A percentile compares a stretch with the other conserved stretches of the same genome.
phyloP scores from a whole-genome alignment of 2,888 invertebrate species.

The Deilephila porcellus region DNA sequence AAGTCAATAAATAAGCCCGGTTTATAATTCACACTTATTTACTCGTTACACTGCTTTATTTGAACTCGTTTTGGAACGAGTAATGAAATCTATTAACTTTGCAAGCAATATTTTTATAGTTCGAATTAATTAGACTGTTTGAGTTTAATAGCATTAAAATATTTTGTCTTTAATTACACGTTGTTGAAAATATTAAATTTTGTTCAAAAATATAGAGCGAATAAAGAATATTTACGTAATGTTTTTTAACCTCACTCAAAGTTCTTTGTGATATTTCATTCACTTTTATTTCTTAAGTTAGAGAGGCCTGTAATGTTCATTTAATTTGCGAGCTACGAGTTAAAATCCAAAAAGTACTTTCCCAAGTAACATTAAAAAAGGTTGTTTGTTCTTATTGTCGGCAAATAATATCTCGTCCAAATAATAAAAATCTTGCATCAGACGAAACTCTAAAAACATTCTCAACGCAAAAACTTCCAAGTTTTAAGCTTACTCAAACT shows the following conservation, averaged over 20 bases:
- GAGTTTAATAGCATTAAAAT: too few species aligned
- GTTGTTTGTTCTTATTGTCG: slow-evolving; percentile 53
- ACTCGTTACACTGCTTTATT: slow-evolving; percentile 8
- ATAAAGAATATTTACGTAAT: not conserved
- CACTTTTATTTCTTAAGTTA: slow-evolving; percentile 2
- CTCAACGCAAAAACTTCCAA: slow-evolving; percentile 64
- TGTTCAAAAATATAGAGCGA: not conserved
- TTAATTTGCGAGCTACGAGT: not conserved
- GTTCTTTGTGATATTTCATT: not conserved
- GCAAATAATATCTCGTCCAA: slow-evolving; percentile 52
- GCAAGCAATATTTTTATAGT: too few species aligned
- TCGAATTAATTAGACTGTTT: too few species aligned
- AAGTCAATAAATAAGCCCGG: slow-evolving; percentile 44
- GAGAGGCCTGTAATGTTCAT: not conserved
- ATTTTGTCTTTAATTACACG: too few species aligned
- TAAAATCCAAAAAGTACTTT: slow-evolving; percentile 1
- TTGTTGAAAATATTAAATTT: too few species aligned
- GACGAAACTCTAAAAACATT: slow-evolving; percentile 55
- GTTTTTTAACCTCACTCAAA: not conserved
- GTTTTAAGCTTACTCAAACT: slow-evolving; percentile 78
- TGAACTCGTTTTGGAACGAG: not conserved
- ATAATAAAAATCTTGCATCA: slow-evolving; percentile 62
- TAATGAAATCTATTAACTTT: not conserved
- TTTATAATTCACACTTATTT: slow-evolving; percentile 20
- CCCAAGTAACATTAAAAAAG: slow-evolving; percentile 38